These are phyloP conservation scores for Lumbricus terrestris DNA, from an alignment of 2,888 invertebrate species.

Conservation along the genomic window DNA sequence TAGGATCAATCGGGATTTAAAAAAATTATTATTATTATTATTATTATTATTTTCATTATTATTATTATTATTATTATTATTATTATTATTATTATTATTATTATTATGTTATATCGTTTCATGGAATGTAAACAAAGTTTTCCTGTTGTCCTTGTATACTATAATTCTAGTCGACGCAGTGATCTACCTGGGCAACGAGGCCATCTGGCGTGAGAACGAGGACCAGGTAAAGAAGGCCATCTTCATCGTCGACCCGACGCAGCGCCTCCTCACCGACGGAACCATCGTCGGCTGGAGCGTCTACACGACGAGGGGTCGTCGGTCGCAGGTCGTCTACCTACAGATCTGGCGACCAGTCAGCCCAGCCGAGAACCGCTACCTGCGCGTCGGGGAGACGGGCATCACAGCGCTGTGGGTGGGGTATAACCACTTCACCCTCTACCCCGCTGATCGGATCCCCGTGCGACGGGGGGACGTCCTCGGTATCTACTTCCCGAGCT, in stretches of 20 bases:
- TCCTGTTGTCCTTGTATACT: too few relatives aligned
- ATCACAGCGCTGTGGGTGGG: slow-evolving; percentile 35
- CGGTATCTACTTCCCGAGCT: slow-evolving; percentile 32
- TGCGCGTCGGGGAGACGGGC: slow-evolving; percentile 30
- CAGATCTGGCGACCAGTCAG: slow-evolving; percentile 30
- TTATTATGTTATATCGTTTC: too few relatives aligned
- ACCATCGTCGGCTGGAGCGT: slow-evolving; percentile 33
- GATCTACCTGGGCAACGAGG: slow-evolving; percentile 25
- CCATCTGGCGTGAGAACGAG: slow-evolving; percentile 31
- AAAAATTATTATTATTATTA: too few relatives aligned
- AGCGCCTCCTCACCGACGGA: slow-evolving; percentile 22
- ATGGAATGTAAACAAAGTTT: too few relatives aligned
- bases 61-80: too few relatives aligned
- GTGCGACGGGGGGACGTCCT: slow-evolving; percentile 29
- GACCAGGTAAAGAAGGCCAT: slow-evolving; percentile 32
- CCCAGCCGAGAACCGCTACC: slow-evolving; percentile 11
- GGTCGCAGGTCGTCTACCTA: slow-evolving; percentile 30
- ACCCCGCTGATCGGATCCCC: slow-evolving; percentile 30
- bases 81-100: too few relatives aligned
- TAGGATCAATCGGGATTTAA: too few relatives aligned
- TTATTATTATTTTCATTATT: too few relatives aligned
- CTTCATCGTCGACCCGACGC: slow-evolving; percentile 29
- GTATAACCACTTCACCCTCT: slow-evolving; percentile 31
- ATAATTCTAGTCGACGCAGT: slow-evolving; percentile 23
- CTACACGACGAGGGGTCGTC: slow-evolving; percentile 32